phyloP scores from a whole-genome alignment of 2,888 invertebrate species.

The Lathronympha strigana region DNA sequence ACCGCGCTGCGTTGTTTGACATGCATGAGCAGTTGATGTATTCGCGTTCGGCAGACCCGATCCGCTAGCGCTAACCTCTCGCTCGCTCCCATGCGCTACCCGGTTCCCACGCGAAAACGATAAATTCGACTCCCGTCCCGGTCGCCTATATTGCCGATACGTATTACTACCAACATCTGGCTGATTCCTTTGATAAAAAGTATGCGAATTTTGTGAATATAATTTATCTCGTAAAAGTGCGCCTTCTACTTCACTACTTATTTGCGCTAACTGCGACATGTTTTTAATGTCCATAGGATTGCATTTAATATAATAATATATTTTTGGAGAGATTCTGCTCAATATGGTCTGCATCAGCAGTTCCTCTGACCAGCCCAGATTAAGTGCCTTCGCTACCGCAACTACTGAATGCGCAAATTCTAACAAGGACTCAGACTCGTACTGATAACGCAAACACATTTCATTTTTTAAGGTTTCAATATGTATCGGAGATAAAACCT shows the following conservation, averaged over 20 bases:
- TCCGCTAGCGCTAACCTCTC: not conserved
- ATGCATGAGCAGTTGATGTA: not conserved
- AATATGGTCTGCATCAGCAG: no score
- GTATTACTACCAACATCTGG: not conserved
- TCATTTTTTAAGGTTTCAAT: no score
- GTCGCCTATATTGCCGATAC: not conserved
- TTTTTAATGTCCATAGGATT: slow-evolving; percentile 13
- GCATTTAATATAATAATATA: slow-evolving; percentile 11
- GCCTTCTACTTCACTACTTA: slow-evolving; percentile 25
- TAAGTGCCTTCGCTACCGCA: no score
- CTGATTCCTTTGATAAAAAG: slow-evolving; percentile 1
- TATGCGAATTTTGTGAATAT: slow-evolving; percentile 1
- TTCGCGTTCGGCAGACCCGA: not conserved
- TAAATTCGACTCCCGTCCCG: not conserved
- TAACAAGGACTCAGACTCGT: no score
- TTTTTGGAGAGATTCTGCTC: slow-evolving; percentile 6
- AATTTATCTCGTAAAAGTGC: slow-evolving; percentile 8
- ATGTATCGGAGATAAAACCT: no score
- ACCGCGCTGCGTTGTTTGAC: slow-evolving; percentile 1
- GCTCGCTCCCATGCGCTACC: not conserved
- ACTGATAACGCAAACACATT: no score
- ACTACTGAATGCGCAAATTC: no score
- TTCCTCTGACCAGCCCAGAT: no score
- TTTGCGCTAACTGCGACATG: slow-evolving; percentile 15
- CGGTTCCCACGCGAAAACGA: not conserved